phyloP scores from a whole-genome alignment of 2,888 invertebrate genomes.

The Dryadula phaetusa region DNA sequence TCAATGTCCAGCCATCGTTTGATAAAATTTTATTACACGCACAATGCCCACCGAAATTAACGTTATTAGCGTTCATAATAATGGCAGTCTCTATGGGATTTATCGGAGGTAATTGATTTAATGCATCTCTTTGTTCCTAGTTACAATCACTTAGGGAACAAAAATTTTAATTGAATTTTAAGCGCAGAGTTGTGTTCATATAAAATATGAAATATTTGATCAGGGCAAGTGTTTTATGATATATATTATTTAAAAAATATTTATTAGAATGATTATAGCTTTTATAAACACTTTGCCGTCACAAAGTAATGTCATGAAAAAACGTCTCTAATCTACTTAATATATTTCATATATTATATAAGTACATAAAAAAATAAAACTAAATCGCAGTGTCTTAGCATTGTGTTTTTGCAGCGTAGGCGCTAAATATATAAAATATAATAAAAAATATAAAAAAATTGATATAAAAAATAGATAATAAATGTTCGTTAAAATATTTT shows the following conservation, averaged over 20 bases:
- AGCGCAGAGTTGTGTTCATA: not conserved
- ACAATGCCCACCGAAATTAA: constrained; percentile 71
- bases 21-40: constrained; percentile 71
- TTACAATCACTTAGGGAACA: constrained; percentile 51
- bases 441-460: not conserved
- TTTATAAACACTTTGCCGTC: not conserved
- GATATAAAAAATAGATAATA: not conserved
- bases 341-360: too few relatives aligned
- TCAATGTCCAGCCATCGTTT: constrained; percentile 60
- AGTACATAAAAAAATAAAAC: too few relatives aligned
- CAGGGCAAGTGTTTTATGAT: not conserved
- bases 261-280: not conserved
- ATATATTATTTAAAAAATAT: too few relatives aligned
- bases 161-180: constrained; percentile 36
- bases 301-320: not conserved
- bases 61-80: constrained; percentile 69
- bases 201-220: not conserved
- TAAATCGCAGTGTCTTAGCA: too few relatives aligned
- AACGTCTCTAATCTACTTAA: too few relatives aligned
- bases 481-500: too few relatives aligned
- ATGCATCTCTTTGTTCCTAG: constrained; percentile 68
- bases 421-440: too few relatives aligned
- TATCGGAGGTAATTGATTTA: constrained; percentile 75
- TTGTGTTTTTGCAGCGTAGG: too few relatives aligned
- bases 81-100: constrained; percentile 62